Percentiles rank a stretch among this genome's conserved stretches.
These are phyloP conservation scores for Mohoua ochrocephala DNA, from an alignment of 2,113 vertebrate species.

Conservation along the genomic window DNA sequence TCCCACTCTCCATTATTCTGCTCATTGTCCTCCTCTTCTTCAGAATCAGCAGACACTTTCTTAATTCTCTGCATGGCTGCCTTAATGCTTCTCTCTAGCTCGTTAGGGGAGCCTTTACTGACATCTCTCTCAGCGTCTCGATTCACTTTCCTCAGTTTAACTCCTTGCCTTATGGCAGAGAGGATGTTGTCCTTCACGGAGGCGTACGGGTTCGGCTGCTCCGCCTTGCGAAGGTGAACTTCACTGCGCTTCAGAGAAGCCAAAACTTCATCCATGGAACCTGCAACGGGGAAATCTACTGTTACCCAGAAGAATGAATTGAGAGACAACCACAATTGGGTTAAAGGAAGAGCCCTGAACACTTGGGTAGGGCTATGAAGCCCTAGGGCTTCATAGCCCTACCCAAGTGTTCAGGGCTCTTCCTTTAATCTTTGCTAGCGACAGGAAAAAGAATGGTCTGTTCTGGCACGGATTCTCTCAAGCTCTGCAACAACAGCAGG, in stretches of 20 bases:
- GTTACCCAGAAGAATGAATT: background rate
- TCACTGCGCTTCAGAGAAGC: conserved; percentile 83
- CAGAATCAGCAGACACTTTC: conserved; percentile 86
- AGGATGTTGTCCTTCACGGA: conserved; percentile 79
- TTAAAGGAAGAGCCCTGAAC: too few relatives aligned
- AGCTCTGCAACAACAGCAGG: background rate
- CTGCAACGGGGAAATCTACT: conserved; percentile 53
- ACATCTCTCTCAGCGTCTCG: background rate
- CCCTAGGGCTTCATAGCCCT: too few relatives aligned
- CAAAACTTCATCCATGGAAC: conserved; percentile 92
- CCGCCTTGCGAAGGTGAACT: conserved; percentile 72
- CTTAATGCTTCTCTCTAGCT: conserved; percentile 89
- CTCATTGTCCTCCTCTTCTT: conserved; percentile 77
- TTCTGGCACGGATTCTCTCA: background rate
- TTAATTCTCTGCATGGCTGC: conserved; percentile 94
- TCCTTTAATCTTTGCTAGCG: background rate
- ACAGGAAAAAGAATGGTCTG: background rate
- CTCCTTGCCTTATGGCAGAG: conserved; percentile 86
- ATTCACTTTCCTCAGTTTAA: conserved; percentile 85
- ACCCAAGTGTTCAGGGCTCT: background rate
- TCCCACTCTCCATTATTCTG: conserved; percentile 76
- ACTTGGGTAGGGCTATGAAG: background rate
- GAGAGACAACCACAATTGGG: background rate
- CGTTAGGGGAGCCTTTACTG: conserved; percentile 47
- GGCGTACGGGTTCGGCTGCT: background rate